These are phyloP conservation scores for Oreochromis tanganicae DNA, from an alignment of 2,113 vertebrate genomes.

Conservation along the genomic window DNA sequence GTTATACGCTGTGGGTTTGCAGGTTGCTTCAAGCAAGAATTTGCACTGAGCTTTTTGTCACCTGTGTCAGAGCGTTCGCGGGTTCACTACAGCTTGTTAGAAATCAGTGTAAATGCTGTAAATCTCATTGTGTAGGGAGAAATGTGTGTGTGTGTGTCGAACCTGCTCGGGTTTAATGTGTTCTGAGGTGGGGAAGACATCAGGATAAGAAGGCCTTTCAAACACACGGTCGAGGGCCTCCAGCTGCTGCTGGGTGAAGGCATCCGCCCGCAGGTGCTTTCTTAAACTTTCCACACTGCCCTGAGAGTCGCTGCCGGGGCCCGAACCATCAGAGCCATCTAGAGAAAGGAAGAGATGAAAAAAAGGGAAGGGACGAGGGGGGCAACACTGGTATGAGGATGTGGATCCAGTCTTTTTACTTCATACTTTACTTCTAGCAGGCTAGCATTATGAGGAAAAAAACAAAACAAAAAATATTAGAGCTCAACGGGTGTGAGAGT, in stretches of 20 bases:
- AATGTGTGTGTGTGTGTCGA: background rate
- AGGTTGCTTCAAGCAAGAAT: slow-evolving; percentile 69
- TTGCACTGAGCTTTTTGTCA: slow-evolving; percentile 65
- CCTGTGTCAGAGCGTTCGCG: slow-evolving; percentile 75
- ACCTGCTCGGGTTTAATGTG: slow-evolving; percentile 99
- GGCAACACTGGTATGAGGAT: slow-evolving; percentile 18
- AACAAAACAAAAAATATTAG: background rate
- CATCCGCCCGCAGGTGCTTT: slow-evolving; percentile 97
- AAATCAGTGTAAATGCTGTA: background rate
- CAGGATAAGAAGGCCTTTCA: slow-evolving; percentile 93
- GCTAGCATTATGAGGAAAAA: background rate
- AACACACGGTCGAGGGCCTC: slow-evolving; percentile 97
- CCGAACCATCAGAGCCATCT: slow-evolving; percentile 97
- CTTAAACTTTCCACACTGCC: slow-evolving; percentile 98
- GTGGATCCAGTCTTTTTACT: background rate
- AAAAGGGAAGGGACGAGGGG: background rate
- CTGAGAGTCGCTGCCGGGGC: slow-evolving; percentile 97
- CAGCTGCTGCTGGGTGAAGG: slow-evolving; percentile 97
- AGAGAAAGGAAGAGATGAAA: background rate
- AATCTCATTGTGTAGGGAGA: background rate
- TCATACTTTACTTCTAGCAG: background rate
- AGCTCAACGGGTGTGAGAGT: slow-evolving; percentile 15
- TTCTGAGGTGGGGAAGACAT: slow-evolving; percentile 92
- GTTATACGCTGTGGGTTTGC: slow-evolving; percentile 77
- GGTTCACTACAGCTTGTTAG: background rate